Evolutionary conservation across 2,888 invertebrate genomes (phyloP).

Genomic region (Nesidiocoris tenuis): DNA sequence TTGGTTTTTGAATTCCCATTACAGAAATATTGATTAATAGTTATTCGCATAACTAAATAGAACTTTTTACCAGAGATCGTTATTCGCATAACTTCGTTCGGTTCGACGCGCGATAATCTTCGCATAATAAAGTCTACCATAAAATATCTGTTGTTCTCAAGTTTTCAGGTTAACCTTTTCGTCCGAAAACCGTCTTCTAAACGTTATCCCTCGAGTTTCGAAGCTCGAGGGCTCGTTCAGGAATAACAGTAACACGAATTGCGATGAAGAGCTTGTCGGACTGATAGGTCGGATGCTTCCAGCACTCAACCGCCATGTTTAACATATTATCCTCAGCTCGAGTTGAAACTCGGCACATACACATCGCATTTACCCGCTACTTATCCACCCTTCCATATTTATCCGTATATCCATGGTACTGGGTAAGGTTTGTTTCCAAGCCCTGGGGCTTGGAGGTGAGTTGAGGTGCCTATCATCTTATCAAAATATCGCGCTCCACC

Average conservation of each 20-base stretch:
- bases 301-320: not conserved
- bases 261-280: not conserved
- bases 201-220: not conserved
- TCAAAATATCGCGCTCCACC: slow-evolving; percentile 43
- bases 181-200: not conserved
- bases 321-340: not conserved
- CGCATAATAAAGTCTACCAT: too few relatives aligned
- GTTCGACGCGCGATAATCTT: too few relatives aligned
- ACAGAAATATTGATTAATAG: too few relatives aligned
- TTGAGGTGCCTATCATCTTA: slow-evolving; percentile 42
- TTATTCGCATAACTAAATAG: too few relatives aligned
- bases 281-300: not conserved
- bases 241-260: not conserved
- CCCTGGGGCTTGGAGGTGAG: slow-evolving; percentile 32
- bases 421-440: slow-evolving; percentile 38
- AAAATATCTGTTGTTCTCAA: too few relatives aligned
- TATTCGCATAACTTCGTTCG: too few relatives aligned
- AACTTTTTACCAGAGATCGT: too few relatives aligned
- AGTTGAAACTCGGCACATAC: not conserved
- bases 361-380: not conserved
- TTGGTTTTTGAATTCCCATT: too few relatives aligned
- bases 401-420: not conserved
- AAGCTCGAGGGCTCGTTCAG: not conserved
- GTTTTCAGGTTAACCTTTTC: not conserved
- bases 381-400: not conserved